Evolutionary conservation across 2,113 vertebrate genomes (phyloP).

Genomic region (Furnarius figulus): DNA sequence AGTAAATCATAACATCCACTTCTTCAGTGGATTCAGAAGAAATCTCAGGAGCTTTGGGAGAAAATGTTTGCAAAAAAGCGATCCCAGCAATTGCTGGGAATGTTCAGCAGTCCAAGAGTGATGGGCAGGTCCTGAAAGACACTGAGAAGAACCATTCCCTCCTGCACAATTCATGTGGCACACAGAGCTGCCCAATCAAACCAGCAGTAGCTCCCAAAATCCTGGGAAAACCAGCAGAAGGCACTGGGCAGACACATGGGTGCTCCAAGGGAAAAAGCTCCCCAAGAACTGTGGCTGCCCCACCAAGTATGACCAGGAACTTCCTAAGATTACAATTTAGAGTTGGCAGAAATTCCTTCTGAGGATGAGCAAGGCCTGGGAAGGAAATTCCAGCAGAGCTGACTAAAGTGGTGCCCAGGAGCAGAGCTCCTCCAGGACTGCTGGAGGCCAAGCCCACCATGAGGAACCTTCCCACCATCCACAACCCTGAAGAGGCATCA

Average conservation of each 20-base stretch:
- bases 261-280: background rate
- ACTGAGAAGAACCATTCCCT: background rate
- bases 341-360: background rate
- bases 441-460: background rate
- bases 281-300: background rate
- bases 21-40: background rate
- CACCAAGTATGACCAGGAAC: background rate
- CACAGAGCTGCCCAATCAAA: background rate
- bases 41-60: background rate
- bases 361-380: background rate
- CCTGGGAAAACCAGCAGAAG: background rate
- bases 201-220: background rate
- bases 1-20: background rate
- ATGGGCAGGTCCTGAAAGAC: background rate
- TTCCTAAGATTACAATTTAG: background rate
- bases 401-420: background rate
- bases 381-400: background rate
- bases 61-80: fast-evolving
- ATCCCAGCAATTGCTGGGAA: background rate
- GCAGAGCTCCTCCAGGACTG: background rate
- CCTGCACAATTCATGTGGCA: no score
- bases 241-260: fast-evolving
- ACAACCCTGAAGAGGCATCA: background rate
- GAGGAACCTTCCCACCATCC: background rate
- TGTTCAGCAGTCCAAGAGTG: background rate